Conservation (phyloP, 2,888 invertebrate genomes). For the Dolomedes plantarius region DNA sequence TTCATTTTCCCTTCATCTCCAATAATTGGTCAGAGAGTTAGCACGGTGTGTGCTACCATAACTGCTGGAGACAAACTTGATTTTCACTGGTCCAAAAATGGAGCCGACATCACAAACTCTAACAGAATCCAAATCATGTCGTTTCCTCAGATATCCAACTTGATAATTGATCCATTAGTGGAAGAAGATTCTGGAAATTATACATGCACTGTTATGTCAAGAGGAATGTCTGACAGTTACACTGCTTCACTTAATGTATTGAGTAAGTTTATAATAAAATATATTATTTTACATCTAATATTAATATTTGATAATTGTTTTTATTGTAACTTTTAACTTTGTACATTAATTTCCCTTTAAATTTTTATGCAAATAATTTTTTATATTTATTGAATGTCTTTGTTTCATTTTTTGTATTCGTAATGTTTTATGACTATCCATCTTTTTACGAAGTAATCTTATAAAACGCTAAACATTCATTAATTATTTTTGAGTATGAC, state of each 20-base stretch:
- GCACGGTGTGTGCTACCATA: conserved; percentile 37
- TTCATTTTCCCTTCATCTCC: conserved; percentile 43
- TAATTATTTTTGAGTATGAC: too few species aligned
- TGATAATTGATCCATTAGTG: conserved; percentile 46
- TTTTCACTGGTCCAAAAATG: conserved; percentile 55
- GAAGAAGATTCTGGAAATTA: conserved; percentile 66
- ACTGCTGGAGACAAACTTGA: conserved; percentile 27
- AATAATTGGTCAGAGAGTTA: conserved; percentile 33
- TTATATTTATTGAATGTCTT: too few species aligned
- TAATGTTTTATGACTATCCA: too few species aligned
- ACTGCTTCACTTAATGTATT: conserved; percentile 38
- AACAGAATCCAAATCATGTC: conserved; percentile 24
- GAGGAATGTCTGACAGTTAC: conserved; percentile 41
- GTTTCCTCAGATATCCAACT: conserved; percentile 48
- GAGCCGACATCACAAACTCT: conserved; percentile 19
- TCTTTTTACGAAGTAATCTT: too few species aligned
- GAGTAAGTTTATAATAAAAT: conserved; percentile 37
- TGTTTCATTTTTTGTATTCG: too few species aligned
- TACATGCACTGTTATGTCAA: conserved; percentile 36
- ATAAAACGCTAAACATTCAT: too few species aligned
- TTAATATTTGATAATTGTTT: too few species aligned
- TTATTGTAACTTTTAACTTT: too few species aligned
- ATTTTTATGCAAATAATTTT: too few species aligned
- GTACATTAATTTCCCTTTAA: too few species aligned
- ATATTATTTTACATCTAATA: too few species aligned